These are phyloP conservation scores for Numida meleagris DNA, from an alignment of 2,113 vertebrate species.

Conservation along the genomic window DNA sequence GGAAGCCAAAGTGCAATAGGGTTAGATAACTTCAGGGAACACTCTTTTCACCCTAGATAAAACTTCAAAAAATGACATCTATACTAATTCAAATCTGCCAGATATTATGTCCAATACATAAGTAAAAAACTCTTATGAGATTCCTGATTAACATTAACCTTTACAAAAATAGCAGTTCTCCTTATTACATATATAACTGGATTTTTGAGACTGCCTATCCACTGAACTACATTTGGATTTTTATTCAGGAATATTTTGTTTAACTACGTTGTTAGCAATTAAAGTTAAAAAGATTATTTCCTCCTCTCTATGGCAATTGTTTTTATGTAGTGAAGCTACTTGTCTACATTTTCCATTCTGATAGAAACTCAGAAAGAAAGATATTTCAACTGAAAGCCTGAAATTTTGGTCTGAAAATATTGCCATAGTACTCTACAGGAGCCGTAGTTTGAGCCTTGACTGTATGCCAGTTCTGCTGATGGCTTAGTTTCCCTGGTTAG, in stretches of 20 bases:
- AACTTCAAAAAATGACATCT: not conserved
- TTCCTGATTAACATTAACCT: not conserved
- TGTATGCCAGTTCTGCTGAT: not conserved
- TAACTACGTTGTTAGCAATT: not conserved
- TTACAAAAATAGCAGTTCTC: not conserved
- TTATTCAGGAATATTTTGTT: not conserved
- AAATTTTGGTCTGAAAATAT: not conserved
- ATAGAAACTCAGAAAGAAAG: not conserved
- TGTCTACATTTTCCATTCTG: not conserved
- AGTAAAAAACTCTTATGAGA: not conserved
- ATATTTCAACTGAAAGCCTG: not conserved
- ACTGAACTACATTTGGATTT: not conserved
- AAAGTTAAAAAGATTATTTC: rapidly evolving
- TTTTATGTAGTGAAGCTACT: not conserved
- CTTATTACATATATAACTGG: not conserved
- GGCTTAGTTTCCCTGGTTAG: not conserved
- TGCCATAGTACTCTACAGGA: not conserved
- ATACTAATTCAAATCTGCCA: not conserved
- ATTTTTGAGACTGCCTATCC: not conserved
- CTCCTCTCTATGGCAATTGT: not conserved
- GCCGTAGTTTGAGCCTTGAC: not conserved
- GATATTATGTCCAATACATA: not conserved
- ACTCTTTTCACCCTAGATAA: not conserved
- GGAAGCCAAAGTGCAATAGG: not conserved
- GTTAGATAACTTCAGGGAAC: not conserved